These are phyloP conservation scores for Drosophila miranda DNA, from an alignment of 1,140 invertebrate genomes.

Conservation along the genomic window DNA sequence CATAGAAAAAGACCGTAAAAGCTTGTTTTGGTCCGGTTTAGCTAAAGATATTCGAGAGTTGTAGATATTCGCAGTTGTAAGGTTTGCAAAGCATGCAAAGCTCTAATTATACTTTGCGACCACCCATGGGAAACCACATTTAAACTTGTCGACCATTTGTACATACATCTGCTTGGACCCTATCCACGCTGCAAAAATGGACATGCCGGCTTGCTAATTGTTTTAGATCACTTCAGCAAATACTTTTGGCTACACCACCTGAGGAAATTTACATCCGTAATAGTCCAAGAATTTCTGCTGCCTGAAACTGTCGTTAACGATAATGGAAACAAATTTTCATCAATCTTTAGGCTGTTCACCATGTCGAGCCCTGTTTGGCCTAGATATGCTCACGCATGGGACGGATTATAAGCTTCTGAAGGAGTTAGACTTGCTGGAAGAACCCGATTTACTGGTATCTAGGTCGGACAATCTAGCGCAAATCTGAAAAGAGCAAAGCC, in stretches of 20 bases:
- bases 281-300: not conserved
- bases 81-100: constrained; percentile 30
- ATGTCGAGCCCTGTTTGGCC: constrained; percentile 20
- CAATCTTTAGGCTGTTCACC: constrained; percentile 22
- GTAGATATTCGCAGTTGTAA: constrained; percentile 16
- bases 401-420: not conserved
- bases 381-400: constrained; percentile 20
- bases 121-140: constrained; percentile 12
- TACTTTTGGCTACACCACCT: not conserved
- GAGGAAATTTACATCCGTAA: not conserved
- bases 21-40: constrained; percentile 30
- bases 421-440: not conserved
- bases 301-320: not conserved
- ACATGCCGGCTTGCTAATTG: not conserved
- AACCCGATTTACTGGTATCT: not conserved
- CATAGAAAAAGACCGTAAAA: constrained; percentile 7
- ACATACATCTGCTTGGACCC: not conserved
- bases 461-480: not conserved
- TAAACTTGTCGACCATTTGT: not conserved
- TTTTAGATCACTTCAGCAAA: not conserved
- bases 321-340: constrained; percentile 6
- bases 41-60: constrained; percentile 5
- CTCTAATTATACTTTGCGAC: constrained; percentile 18
- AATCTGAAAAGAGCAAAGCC: not conserved
- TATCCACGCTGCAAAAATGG: not conserved